A percentile compares a stretch with the other conserved stretches of the same genome.
These are phyloP conservation scores for Megaleporinus macrocephalus DNA, from an alignment of 2,113 vertebrate species.

Conservation along the genomic window DNA sequence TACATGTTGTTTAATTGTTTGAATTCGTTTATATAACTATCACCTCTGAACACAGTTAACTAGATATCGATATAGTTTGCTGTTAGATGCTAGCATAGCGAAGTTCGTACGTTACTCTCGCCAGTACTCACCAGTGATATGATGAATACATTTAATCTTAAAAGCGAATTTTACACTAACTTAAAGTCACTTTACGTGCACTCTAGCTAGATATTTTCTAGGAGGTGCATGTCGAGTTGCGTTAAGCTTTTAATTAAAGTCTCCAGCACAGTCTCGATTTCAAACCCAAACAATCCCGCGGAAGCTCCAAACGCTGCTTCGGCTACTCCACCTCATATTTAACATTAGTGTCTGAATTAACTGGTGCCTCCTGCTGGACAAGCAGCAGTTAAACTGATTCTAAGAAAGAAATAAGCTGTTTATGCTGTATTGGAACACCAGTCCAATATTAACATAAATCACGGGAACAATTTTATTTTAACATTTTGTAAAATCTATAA, in stretches of 20 bases:
- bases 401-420: too few species aligned
- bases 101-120: background rate
- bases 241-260: too few species aligned
- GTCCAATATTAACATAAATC: background rate
- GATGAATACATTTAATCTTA: background rate
- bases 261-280: too few species aligned
- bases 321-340: too few species aligned
- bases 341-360: background rate
- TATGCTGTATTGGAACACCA: background rate
- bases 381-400: too few species aligned
- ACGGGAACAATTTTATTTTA: background rate
- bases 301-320: conserved; percentile 44
- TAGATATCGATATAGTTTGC: background rate
- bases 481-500: background rate
- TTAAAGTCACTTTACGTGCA: too few species aligned
- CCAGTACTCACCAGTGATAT: background rate
- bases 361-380: conserved; percentile 7
- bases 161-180: background rate
- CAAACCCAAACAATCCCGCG: conserved; percentile 49
- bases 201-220: background rate
- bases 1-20: too few species aligned
- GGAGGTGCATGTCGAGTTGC: background rate
- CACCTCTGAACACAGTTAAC: background rate
- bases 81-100: background rate
- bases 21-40: too few species aligned